Conservation (phyloP, 53 echinoderm and acorn worm species). For the Astropecten irregularis region DNA sequence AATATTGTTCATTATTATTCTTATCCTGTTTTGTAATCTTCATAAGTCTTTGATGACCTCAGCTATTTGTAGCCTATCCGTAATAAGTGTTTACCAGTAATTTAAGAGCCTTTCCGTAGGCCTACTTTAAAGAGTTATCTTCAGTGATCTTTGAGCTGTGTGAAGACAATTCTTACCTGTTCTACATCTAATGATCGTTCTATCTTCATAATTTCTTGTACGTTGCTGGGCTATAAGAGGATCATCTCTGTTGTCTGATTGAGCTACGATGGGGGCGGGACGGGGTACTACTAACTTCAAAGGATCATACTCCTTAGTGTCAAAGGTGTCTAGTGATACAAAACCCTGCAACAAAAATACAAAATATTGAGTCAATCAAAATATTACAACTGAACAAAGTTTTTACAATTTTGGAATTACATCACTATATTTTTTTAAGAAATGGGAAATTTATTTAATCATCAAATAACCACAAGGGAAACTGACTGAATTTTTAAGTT, state of each 20-base stretch:
- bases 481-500: no score
- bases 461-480: no score
- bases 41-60: no score
- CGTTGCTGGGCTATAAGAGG: conserved; percentile 83
- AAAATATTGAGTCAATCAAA: neutral
- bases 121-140: no score
- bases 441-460: neutral
- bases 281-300: conserved; percentile 81
- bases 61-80: no score
- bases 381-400: neutral
- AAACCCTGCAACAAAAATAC: conserved; percentile 68
- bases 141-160: no score
- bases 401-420: no score
- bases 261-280: conserved; percentile 87
- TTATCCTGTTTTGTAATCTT: no score
- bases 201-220: conserved; percentile 83
- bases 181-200: conserved; percentile 75
- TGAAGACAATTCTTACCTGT: no score
- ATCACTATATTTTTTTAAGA: neutral
- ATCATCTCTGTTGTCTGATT: conserved; percentile 68
- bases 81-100: no score
- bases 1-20: no score
- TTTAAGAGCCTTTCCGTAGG: no score
- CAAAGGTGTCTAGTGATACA: conserved; percentile 94
- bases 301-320: conserved; percentile 83